Base-by-base conservation (phyloP, 2,797 vertebrate genomes). In the Rhinatrema bivittatum region DNA sequence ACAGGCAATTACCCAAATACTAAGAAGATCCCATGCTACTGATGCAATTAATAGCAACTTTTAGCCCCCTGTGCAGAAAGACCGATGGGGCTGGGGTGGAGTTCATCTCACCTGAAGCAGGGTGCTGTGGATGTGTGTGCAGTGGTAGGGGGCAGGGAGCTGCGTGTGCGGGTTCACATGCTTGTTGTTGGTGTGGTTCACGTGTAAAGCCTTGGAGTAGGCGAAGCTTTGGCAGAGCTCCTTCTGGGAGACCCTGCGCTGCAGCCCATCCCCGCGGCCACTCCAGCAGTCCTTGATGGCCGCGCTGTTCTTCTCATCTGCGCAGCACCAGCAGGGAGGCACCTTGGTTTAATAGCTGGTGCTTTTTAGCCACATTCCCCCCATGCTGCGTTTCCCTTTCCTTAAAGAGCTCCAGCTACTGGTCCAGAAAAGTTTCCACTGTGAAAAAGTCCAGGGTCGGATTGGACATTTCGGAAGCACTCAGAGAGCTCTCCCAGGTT, bases 181-280 rank as follows among this genome's bases (percentile, higher is more conserved):
- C 36, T 98, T 96, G 51, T 99, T 96, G 51, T 98, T 97, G 29
- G 96, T 99, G 82, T 91, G 76, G 81, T 98, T 95, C 23, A 84
- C 83, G n/a, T 93, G 93, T 47, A 91, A 80, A 49, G 92, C 94
- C 71, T 98, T 98, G 30, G 96, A 99, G 47, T 93, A 79, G 46
- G 95, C 95, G 70, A 98, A 99, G 76, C 88, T 96, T 81, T 87
- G 91, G 55, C 94, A 81, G 64, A 99, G 87, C 72, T 98, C 94
- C 43, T 89, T 94, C 68, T 98, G 94, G 34, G 95, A 97, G 11
- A 91, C 87, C 50, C 88, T 84, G 30, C 88, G 76, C 34, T 92
- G 91, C 57, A 92, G 68, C 4, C 66, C 89, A 15, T 82, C 88
- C 30, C 48, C 62, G 14, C 45, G 30, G 72, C 68, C 78, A 42